A percentile compares a stretch with the other conserved stretches of the same genome.
phyloP scores from a whole-genome alignment of 2,888 invertebrate species.

The Leptothorax acervorum region DNA sequence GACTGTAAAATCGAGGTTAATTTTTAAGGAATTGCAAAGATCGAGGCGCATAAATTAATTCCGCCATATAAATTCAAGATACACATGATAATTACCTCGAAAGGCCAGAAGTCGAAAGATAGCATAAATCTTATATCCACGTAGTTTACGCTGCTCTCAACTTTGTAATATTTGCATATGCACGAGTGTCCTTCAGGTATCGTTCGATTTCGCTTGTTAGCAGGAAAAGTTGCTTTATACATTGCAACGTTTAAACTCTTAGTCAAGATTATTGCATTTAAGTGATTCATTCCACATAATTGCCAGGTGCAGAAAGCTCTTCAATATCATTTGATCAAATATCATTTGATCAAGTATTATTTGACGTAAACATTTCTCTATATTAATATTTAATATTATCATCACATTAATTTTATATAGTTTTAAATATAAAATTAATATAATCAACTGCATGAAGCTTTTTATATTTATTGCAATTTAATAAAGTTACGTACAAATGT shows the following conservation, averaged over 20 bases:
- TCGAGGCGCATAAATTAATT: neutral
- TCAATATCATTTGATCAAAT: neutral
- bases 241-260: slow-evolving; percentile 1
- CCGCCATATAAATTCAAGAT: neutral
- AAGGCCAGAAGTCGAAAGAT: slow-evolving; percentile 9
- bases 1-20: neutral
- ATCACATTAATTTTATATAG: neutral
- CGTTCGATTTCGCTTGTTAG: slow-evolving; percentile 9
- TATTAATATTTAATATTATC: neutral
- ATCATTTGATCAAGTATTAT: neutral
- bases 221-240: slow-evolving; percentile 20
- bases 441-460: no score
- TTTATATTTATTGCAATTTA: neutral
- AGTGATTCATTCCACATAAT: neutral
- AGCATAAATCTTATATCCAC: neutral
- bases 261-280: slow-evolving; percentile 11
- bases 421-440: neutral
- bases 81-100: slow-evolving; percentile 14
- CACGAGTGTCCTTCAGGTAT: neutral
- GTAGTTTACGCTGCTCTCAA: slow-evolving; percentile 5
- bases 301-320: neutral
- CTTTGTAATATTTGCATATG: neutral
- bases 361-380: neutral
- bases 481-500: neutral
- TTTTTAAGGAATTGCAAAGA: neutral